Evolutionary conservation across 2,888 invertebrate genomes (phyloP).

Genomic region (Morpho helenor): DNA sequence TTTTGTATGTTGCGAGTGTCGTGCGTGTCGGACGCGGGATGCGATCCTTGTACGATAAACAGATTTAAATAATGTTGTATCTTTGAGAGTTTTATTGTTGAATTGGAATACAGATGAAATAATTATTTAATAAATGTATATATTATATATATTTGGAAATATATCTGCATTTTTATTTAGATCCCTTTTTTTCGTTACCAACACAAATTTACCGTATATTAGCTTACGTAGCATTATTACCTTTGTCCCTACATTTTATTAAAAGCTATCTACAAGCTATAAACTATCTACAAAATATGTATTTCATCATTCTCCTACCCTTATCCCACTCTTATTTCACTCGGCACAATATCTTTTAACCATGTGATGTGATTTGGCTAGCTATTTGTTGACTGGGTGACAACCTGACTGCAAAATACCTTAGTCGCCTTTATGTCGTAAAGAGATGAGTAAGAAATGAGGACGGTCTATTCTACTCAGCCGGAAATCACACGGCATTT

Average conservation of each 20-base stretch:
- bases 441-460: no score
- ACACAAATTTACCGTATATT: no score
- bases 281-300: no score
- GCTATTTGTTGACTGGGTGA: not conserved
- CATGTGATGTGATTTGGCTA: not conserved
- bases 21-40: slow-evolving; percentile 34
- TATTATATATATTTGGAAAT: slow-evolving; percentile 80
- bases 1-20: slow-evolving; percentile 41
- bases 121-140: slow-evolving; percentile 79
- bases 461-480: no score
- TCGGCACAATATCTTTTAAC: not conserved
- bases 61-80: slow-evolving; percentile 77
- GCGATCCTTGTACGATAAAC: slow-evolving; percentile 65
- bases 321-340: no score
- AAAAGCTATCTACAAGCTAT: no score
- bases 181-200: not conserved
- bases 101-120: slow-evolving; percentile 78
- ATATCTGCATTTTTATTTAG: slow-evolving; percentile 29
- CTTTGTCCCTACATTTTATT: no score
- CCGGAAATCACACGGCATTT: no score
- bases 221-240: no score
- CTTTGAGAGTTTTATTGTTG: slow-evolving; percentile 80
- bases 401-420: no score
- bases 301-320: not conserved
- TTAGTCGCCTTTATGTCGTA: no score